Evolutionary conservation across 2,113 vertebrate genomes (phyloP), one percentile per base, ranked within the genome.

Genomic region (Dromaius novaehollandiae): DNA sequence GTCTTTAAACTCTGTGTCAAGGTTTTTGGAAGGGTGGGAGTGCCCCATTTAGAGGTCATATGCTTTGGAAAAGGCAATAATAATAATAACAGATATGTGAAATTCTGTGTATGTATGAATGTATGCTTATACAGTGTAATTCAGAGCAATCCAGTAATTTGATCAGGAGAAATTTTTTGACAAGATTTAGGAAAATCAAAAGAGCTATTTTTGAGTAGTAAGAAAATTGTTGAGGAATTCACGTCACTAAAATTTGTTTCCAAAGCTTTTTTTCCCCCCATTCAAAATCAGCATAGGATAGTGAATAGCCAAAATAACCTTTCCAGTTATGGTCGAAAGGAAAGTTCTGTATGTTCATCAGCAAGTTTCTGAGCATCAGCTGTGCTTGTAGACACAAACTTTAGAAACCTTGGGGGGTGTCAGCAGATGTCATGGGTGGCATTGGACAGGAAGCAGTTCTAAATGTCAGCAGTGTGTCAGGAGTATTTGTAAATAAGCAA

Each of bases 371-470:
- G 85, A 89, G 94, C 89, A 88, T 80, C 7, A 11, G 22, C 64
- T 32, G 24, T 61, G 85, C 88, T 63, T 88, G 74, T 83, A 90
- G 74, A 75, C 6, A 56, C 79, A 64, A 76, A 82, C 88, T 95
- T 86, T 12, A 83, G 71, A 93, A 95, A 78, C 0, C 2, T 64
- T 84, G 88, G 86, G 96, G 82, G 83, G 88, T 94, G 96, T 97
- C 96, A 97, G 91, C 96, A 97, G 75, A 75, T 88, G 95, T 96
- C 95, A 77, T 87, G 96, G 96, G 94, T 97, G 97, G 89, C 94
- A 78, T 42, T 40, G 64, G 60, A 73, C 80, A 84, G 91, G 91
- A 40, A 88, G 83, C 78, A 73, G 77, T 94, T 89, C 71, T 58
- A 95, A 87, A 91, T 90, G 89, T 86, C 95, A 96, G 95, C 96